These are phyloP conservation scores for Chondrosia reniformis DNA, from an alignment of 37 sponge, comb jelly and placozoan species.

Conservation along the genomic window DNA sequence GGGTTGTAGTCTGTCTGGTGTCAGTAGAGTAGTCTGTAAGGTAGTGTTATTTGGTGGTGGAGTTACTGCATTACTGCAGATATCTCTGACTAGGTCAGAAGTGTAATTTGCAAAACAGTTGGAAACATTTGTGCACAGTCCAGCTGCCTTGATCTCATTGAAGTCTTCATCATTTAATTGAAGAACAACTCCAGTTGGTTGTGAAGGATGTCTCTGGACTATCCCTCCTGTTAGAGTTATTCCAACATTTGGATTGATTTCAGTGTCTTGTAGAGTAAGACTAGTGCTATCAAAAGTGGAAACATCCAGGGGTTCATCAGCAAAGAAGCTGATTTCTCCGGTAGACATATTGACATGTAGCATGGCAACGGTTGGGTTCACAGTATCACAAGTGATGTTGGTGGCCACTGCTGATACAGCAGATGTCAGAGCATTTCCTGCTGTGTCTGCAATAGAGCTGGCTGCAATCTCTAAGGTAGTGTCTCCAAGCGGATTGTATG, in stretches of 20 bases:
- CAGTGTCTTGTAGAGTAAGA: slow-evolving; percentile 50
- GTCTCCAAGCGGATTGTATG: not conserved
- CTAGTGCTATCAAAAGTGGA: slow-evolving; percentile 30
- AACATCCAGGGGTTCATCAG: slow-evolving; percentile 58
- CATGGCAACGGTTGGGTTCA: slow-evolving; percentile 50
- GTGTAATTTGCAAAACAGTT: slow-evolving; percentile 46
- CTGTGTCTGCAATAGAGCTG: not conserved
- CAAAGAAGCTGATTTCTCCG: slow-evolving; percentile 60
- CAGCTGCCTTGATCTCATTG: slow-evolving; percentile 57
- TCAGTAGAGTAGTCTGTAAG: slow-evolving; percentile 14
- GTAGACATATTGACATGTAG: slow-evolving; percentile 66
- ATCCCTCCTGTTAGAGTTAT: slow-evolving; percentile 56
- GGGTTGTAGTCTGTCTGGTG: slow-evolving; percentile 58
- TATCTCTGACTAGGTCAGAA: slow-evolving; percentile 36
- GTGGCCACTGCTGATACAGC: not conserved
- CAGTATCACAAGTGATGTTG: slow-evolving; percentile 36
- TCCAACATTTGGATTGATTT: not conserved
- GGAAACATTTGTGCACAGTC: slow-evolving; percentile 35
- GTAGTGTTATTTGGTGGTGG: slow-evolving; percentile 16
- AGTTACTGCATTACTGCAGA: slow-evolving; percentile 35
- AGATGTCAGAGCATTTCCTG: not conserved
- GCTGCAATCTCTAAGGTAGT: not conserved
- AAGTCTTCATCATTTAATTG: slow-evolving; percentile 51
- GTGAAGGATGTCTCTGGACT: slow-evolving; percentile 38
- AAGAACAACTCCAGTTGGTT: slow-evolving; percentile 45